Evolutionary conservation across 2,113 vertebrate genomes (phyloP).

Genomic region (Sebastes schlegelii): DNA sequence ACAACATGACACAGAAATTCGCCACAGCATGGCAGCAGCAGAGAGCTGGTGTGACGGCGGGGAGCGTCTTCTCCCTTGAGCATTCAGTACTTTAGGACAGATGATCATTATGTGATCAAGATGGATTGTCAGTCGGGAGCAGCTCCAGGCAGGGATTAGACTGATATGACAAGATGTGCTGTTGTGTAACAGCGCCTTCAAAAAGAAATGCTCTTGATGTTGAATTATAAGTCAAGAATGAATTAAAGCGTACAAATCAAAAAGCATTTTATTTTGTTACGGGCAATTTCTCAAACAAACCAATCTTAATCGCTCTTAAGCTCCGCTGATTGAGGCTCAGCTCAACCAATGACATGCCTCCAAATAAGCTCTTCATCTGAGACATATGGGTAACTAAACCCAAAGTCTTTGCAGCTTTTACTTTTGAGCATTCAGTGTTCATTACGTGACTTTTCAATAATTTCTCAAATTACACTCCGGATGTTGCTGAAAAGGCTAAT

Average conservation of each 20-base stretch:
- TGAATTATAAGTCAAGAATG: background rate
- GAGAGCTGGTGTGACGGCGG: background rate
- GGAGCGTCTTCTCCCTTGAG: background rate
- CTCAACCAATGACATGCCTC: background rate
- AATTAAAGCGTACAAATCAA: conserved; percentile 6
- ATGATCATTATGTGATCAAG: conserved; percentile 29
- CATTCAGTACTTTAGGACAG: background rate
- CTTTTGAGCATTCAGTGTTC: background rate
- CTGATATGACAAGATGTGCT: background rate
- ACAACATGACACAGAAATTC: background rate
- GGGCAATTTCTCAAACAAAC: background rate
- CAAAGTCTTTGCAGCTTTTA: background rate
- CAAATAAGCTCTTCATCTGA: background rate
- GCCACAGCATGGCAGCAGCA: background rate
- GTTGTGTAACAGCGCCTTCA: background rate
- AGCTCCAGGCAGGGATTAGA: conserved; percentile 26
- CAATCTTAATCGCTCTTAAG: background rate
- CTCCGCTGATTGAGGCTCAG: background rate
- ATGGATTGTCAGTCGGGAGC: conserved; percentile 11
- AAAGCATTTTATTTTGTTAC: background rate
- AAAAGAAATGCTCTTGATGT: background rate
- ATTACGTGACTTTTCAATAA: no score
- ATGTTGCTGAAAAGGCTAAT: no score
- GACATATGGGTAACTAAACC: background rate
- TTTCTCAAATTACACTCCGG: no score